These are phyloP conservation scores for Pandemis heparana DNA, from an alignment of 2,888 invertebrate genomes.

Conservation along the genomic window DNA sequence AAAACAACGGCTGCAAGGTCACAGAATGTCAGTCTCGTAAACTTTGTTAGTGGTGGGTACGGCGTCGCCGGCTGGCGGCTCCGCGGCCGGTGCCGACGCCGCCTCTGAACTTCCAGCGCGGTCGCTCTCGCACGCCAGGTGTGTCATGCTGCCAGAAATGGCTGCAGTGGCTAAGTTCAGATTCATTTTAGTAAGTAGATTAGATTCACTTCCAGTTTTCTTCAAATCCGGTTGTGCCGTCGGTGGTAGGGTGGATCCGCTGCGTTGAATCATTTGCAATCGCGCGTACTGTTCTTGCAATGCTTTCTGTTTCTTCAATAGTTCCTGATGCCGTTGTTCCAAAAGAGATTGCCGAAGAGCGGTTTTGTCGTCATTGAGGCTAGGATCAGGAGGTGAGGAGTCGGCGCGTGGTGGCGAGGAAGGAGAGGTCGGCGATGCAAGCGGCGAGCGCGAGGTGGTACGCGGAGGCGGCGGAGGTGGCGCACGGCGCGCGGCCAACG, in stretches of 20 bases:
- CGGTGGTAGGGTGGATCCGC: constrained; percentile 88
- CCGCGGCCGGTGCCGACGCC: constrained; percentile 18
- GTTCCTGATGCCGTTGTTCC: constrained; percentile 95
- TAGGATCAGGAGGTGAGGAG: constrained; percentile 53
- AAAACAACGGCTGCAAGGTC: constrained; percentile 73
- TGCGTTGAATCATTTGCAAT: constrained; percentile 94
- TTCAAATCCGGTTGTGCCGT: constrained; percentile 89
- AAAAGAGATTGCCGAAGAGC: constrained; percentile 89
- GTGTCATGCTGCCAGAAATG: constrained; percentile 77
- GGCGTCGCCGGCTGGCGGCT: constrained; percentile 50
- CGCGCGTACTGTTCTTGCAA: constrained; percentile 96
- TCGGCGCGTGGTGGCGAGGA: constrained; percentile 85
- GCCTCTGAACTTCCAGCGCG: constrained; percentile 47
- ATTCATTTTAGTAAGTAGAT: constrained; percentile 93
- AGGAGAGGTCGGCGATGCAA: constrained; percentile 93
- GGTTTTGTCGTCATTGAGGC: constrained; percentile 59
- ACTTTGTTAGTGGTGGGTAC: constrained; percentile 91
- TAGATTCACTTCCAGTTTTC: constrained; percentile 95
- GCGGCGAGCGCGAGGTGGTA: constrained; percentile 94
- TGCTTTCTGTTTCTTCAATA: constrained; percentile 94
- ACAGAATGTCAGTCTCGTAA: constrained; percentile 98
- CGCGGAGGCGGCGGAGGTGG: constrained; percentile 97
- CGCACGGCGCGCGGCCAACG: constrained; percentile 89
- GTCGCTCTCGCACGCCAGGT: constrained; percentile 63
- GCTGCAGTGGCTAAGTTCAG: constrained; percentile 86